phyloP scores from a whole-genome alignment of 2,888 invertebrate genomes.

The Tupiocoris notatus region DNA sequence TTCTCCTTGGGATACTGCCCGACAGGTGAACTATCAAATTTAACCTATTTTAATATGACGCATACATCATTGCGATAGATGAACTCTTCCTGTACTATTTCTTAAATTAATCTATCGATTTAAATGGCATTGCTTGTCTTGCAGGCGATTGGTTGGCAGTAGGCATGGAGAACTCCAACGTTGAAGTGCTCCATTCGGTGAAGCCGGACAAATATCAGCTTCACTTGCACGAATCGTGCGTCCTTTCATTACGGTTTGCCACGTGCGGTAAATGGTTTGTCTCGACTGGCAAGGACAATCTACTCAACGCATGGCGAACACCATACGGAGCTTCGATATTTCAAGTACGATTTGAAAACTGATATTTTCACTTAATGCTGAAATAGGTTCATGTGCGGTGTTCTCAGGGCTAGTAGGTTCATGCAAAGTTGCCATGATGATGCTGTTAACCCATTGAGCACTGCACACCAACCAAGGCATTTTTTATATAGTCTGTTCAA shows the following conservation, averaged over 20 bases:
- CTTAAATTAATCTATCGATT: neutral
- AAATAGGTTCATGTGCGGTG: too few species aligned
- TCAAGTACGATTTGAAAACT: slow-evolving; percentile 80
- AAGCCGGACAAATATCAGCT: slow-evolving; percentile 95
- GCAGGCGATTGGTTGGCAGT: slow-evolving; percentile 93
- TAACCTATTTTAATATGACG: too few species aligned
- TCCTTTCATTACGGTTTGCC: slow-evolving; percentile 91
- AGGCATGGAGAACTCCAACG: slow-evolving; percentile 97
- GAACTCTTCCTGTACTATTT: neutral
- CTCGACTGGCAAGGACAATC: slow-evolving; percentile 94
- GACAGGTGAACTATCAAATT: slow-evolving; percentile 56
- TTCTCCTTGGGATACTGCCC: slow-evolving; percentile 89
- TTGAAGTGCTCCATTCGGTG: slow-evolving; percentile 87
- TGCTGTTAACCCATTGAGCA: too few species aligned
- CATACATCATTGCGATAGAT: too few species aligned
- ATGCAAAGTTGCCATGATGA: too few species aligned
- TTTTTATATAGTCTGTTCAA: too few species aligned
- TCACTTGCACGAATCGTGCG: slow-evolving; percentile 94
- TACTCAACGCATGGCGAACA: slow-evolving; percentile 94
- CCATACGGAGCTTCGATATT: slow-evolving; percentile 97
- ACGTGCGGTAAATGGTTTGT: slow-evolving; percentile 98
- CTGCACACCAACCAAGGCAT: too few species aligned
- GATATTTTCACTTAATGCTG: too few species aligned
- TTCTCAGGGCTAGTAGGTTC: too few species aligned
- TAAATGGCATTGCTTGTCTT: neutral